Evolutionary conservation across 2,113 vertebrate genomes (phyloP), one percentile per base, ranked within the genome.

Genomic region (Chroicocephalus ridibundus): DNA sequence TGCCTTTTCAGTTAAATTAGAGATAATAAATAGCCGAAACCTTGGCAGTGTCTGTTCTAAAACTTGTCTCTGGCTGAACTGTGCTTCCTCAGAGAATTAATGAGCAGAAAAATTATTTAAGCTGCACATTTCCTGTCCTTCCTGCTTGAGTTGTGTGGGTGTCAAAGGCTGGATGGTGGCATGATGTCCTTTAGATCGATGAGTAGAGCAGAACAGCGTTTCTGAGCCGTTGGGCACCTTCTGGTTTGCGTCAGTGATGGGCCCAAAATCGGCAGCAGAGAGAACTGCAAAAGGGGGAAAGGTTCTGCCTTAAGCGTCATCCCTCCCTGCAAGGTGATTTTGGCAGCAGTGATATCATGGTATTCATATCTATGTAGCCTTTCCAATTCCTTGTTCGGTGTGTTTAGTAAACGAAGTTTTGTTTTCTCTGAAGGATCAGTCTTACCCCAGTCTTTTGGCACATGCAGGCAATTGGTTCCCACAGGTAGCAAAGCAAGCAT

Each of bases 1-100:
- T 92, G 91, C 85, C 58, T 96, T 96, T 94, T 93, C 75, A 78
- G 71, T 94, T 88, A 94, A 94, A 90, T 93, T 91, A 34, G 44
- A 38, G 38, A 36, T 94, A 85, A 80, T 91, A 94, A 96, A 94
- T 91, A 90, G 84, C 55, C 9, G 5, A 90, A 94, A 94, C 71
- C 38, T 66, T 88, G 75, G 51, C 80, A 77, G 16, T 60, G 47
- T 49, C 77, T 91, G 52, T 93, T 93, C 46, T 85, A 24, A 75
- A 85, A 75, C 47, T 91, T 81, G 9, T 82, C 54, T 88, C 46
- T 89, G 62, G 31, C 78, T 93, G 66, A 77, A 40, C 54, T 85
- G 55, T 85, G 62, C 71, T 94, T 88, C 72, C 54, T 95, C 38
- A 60, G 78, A 84, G 76, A 86, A 72, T 74, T 60, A 94, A 96